Conservation (phyloP, 2,113 vertebrate species). For the Cheilinus undulatus region DNA sequence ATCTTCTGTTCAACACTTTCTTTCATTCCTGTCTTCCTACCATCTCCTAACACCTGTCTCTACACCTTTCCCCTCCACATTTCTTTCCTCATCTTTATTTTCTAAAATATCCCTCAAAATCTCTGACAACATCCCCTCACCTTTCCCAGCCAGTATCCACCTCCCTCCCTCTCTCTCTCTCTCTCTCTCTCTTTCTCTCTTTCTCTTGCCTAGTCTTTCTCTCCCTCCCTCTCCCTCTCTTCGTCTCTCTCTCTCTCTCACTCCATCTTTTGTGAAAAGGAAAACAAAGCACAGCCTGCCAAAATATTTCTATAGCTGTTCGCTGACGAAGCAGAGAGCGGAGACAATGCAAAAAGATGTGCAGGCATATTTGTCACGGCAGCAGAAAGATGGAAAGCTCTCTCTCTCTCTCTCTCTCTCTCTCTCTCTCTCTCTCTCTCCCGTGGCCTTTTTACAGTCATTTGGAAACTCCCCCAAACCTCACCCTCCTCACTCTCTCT, state of each 20-base stretch:
- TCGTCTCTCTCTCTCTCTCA: conserved; percentile 28
- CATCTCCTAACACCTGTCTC: background rate
- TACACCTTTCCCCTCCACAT: background rate
- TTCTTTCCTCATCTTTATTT: conserved; percentile 9
- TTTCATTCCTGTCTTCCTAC: background rate
- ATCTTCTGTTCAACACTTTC: too few relatives aligned
- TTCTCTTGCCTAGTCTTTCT: too few relatives aligned
- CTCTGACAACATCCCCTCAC: conserved; percentile 53
- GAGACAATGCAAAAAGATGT: conserved; percentile 82
- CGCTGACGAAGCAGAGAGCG: conserved; percentile 79
- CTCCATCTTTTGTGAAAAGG: conserved; percentile 82
- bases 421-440: background rate
- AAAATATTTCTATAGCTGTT: conserved; percentile 84
- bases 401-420: conserved; percentile 18
- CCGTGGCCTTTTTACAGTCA: conserved; percentile 63
- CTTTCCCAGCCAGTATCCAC: conserved; percentile 38
- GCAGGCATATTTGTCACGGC: conserved; percentile 80
- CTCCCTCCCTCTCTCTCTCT: too few relatives aligned
- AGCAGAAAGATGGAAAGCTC: conserved; percentile 75
- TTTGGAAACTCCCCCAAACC: conserved; percentile 44
- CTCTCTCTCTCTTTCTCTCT: background rate
- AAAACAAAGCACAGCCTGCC: conserved; percentile 82
- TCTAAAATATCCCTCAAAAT: conserved; percentile 32
- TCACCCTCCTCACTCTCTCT: conserved; percentile 39
- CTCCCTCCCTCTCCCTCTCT: background rate